Conservation (phyloP, 2,888 invertebrate genomes). For the Drosophila mettleri region DNA sequence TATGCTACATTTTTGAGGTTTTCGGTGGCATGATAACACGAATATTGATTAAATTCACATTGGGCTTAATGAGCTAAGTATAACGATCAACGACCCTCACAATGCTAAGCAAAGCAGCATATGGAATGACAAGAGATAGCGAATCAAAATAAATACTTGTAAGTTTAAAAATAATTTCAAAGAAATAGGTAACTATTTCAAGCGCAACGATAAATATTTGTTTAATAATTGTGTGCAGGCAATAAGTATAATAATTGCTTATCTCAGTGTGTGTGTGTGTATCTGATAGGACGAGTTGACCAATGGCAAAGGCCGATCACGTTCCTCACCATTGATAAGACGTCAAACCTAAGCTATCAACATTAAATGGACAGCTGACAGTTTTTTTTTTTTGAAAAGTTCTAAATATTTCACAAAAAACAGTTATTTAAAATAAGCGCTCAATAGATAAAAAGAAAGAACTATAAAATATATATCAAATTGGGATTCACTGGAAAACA, state of each 20-base stretch:
- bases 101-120: not conserved
- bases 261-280: slow-evolving; percentile 1
- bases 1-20: not conserved
- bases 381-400: slow-evolving; percentile 1
- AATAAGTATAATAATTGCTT: slow-evolving; percentile 7
- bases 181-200: not conserved
- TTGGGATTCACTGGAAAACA: not conserved
- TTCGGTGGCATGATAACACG: slow-evolving; percentile 18
- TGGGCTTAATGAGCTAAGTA: not conserved
- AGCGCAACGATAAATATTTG: slow-evolving; percentile 9
- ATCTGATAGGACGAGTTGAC: slow-evolving; percentile 17
- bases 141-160: slow-evolving; percentile 3
- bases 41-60: slow-evolving; percentile 6
- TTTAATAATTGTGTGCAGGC: slow-evolving; percentile 3
- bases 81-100: slow-evolving; percentile 3
- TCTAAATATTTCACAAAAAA: slow-evolving; percentile 17
- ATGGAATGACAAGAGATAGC: not conserved
- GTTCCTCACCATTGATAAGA: slow-evolving; percentile 11
- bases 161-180: not conserved
- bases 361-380: slow-evolving; percentile 16
- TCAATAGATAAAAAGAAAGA: slow-evolving; percentile 18
- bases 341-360: not conserved
- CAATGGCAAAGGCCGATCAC: slow-evolving; percentile 31
- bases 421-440: slow-evolving; percentile 16
- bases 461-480: not conserved